Base-by-base conservation (phyloP, 2,888 invertebrate species). In the Cerastis rubricosa region DNA sequence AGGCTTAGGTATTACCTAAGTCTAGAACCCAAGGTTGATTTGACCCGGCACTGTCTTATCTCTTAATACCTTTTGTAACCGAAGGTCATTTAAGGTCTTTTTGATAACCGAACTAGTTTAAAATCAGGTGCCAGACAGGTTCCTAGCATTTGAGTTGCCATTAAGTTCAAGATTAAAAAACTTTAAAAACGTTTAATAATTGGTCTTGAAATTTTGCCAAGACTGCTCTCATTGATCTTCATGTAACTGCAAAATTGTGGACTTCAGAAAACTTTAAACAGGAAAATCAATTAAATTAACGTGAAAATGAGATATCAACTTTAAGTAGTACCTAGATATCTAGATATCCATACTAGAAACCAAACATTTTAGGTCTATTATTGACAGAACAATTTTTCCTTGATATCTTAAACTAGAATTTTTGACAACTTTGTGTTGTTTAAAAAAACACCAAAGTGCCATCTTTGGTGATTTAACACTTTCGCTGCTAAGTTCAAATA, bases 1-100 rank as follows among this genome's bases (percentile, higher is more conserved):
- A 70, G 45, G 71, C 73, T 45, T 45, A 51, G 35, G 59, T 64
- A 74, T 61, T 49, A 64, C 22, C 45, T 72, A 35, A 61, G 76
- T 61, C 47, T 80, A 51, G 67, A 43, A 61, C 71, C 63, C 71
- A 86, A 84, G 86, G 85, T 76, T 59, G 65, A 49, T 54, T 76
- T 69, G 43, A 35, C 51, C 74, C 47, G 82, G 77, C 19, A 64
- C 9, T 29, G 40, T 49, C 4, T 40, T 71, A 54, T 25, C 22
- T 51, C 17, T n/a, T 63, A 71, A 49, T 25, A 35, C 22, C 29
- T 72, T 57, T 80, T 72, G 22, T 29, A 35, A 69, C 14, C 6
- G 25, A 78, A 49, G 49, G 17, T 1, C 9, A 8, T 22, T 17
- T 12, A 25, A 6, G 5, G 49, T 25, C 0, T 69, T 76, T 70